Evolutionary conservation across 2,888 invertebrate genomes (phyloP), one percentile per base, ranked within the genome.

Genomic region (Oscheius onirici): DNA sequence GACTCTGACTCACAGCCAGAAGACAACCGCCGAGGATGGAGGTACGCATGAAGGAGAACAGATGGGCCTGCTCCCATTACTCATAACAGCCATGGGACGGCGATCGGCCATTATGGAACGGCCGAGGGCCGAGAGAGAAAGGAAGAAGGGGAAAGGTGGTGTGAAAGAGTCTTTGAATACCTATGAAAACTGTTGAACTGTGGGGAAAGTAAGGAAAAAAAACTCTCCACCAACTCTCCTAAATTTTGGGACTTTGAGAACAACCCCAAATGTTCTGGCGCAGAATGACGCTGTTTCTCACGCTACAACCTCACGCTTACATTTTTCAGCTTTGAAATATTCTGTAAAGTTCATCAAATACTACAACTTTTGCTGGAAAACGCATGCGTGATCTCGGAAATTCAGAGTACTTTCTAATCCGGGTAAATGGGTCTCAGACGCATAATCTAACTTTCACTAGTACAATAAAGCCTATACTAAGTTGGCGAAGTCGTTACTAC

Each of bases 1-100:
- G 46, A 28, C 15, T 44, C 28, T 26, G 26, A 63, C 46, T 46
- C 17, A 46, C 49, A 15, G 28, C 24, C 28, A 63, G 28, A 49
- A 63, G 63, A 63, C 49, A 63, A 44, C 60, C 60, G 60, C 41
- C 44, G 46, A 63, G 63, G 63, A 63, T 13, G 49, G 49, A 49
- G 63, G 63, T 63, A 28, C 63, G 63, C 63, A 63, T 63, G 41
- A 24, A 24, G 13, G 26, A n/a, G 26, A 55, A 55, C 54, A 55
- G 54, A 55, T 55, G 54, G 54, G n/a, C 26, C 26, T 26, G 43
- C 57, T 41, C 20, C 58, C 55, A 55, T 55, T 55, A 55, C 60
- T 44, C 41, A 22, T 46, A 63, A 26, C 44, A 49, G 44, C 46
- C 24, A 13, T 15, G 60, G 41, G 43, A 41, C 22, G 26, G 55